Conservation (phyloP, 2,888 invertebrate species). For the Beris morrisii region DNA sequence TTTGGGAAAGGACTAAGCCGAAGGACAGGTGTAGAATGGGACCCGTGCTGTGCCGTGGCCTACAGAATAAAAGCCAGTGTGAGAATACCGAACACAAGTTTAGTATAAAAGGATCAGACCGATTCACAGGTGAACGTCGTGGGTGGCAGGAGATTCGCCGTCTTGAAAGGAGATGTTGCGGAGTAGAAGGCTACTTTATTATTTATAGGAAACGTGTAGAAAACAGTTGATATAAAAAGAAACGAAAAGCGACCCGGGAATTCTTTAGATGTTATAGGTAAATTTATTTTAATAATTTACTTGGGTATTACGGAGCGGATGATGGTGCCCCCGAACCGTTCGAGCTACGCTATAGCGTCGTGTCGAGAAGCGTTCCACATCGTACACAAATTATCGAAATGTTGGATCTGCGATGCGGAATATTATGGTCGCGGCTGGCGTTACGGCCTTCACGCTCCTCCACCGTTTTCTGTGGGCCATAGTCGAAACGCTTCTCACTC, state of each 20-base stretch:
- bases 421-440: neutral
- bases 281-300: conserved; percentile 39
- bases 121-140: too few species aligned
- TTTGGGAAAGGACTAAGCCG: too few species aligned
- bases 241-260: conserved; percentile 28
- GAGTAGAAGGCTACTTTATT: conserved; percentile 20
- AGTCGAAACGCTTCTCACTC: too few species aligned
- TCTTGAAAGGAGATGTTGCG: neutral
- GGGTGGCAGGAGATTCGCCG: too few species aligned
- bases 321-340: neutral
- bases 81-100: neutral
- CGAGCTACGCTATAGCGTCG: neutral
- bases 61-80: neutral
- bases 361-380: neutral
- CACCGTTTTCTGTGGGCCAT: neutral
- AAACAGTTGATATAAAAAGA: conserved; percentile 5
- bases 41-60: too few species aligned
- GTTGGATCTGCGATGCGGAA: conserved; percentile 8
- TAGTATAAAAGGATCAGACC: conserved; percentile 2
- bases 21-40: too few species aligned
- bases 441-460: conserved; percentile 9
- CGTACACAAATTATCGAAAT: conserved; percentile 13
- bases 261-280: conserved; percentile 34
- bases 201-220: conserved; percentile 29
- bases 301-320: conserved; percentile 17